phyloP scores from a whole-genome alignment of 2,113 vertebrate genomes.

The Leptosomus discolor region DNA sequence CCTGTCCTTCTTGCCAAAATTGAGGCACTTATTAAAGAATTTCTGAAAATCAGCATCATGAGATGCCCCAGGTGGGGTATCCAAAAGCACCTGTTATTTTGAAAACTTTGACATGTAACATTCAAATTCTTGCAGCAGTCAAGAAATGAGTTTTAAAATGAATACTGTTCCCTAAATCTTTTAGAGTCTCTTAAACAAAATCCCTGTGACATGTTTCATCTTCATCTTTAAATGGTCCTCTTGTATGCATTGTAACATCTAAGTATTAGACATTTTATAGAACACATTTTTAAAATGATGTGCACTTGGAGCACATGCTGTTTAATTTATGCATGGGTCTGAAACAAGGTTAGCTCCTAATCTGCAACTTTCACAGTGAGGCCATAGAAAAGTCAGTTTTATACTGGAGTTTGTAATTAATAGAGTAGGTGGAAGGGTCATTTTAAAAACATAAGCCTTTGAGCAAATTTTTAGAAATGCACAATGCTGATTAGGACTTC shows the following conservation, averaged over 20 bases:
- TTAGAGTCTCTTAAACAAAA: not conserved
- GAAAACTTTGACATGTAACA: not conserved
- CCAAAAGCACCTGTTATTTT: not conserved
- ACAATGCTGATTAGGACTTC: not conserved
- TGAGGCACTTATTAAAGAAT: not conserved
- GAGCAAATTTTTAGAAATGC: slow-evolving; percentile 4
- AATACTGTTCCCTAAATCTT: not conserved
- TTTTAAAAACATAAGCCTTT: slow-evolving; percentile 45
- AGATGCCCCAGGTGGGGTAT: not conserved
- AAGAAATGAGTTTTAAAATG: not conserved
- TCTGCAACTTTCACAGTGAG: slow-evolving; percentile 14
- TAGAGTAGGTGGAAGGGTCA: slow-evolving; percentile 41
- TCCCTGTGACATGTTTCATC: not conserved
- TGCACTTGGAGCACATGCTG: not conserved
- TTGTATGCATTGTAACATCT: not conserved
- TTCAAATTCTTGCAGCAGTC: not conserved
- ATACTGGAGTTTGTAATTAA: slow-evolving; percentile 44
- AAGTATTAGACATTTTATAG: not conserved
- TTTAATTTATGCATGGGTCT: not conserved
- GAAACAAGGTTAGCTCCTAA: slow-evolving; percentile 22
- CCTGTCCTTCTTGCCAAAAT: not conserved
- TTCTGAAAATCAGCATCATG: not conserved
- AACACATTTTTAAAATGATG: not conserved
- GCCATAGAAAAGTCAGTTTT: slow-evolving; percentile 12
- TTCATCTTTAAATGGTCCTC: not conserved